Evolutionary conservation across 2,113 vertebrate species (phyloP).

Genomic region (Andinoacara biseriatus): DNA sequence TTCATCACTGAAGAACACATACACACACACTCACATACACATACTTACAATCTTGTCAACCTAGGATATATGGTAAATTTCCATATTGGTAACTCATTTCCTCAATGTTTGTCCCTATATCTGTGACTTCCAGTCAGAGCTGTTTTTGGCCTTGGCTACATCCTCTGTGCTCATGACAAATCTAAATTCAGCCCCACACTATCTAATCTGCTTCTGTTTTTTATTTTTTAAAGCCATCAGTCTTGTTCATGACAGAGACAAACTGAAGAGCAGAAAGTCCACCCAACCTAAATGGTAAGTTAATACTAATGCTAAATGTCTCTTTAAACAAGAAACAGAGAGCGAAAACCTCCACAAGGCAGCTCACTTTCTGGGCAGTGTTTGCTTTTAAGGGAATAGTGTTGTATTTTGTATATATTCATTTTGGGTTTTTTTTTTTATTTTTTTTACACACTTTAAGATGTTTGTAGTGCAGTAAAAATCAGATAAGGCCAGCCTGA

Average conservation of each 20-base stretch:
- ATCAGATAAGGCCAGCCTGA: too few relatives aligned
- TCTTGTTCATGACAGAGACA: constrained; percentile 27
- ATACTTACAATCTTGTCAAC: background rate
- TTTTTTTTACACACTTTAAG: too few relatives aligned
- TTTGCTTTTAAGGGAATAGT: too few relatives aligned
- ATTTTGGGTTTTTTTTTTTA: too few relatives aligned
- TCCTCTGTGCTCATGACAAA: constrained; percentile 47
- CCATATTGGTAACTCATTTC: constrained; percentile 30
- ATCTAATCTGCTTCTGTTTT: constrained; percentile 69
- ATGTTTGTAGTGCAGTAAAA: too few relatives aligned
- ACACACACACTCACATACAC: background rate
- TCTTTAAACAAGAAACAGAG: background rate
- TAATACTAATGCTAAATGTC: background rate
- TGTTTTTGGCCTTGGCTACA: constrained; percentile 57
- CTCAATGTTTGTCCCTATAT: constrained; percentile 43
- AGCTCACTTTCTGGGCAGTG: too few relatives aligned
- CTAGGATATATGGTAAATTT: constrained; percentile 8
- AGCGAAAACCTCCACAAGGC: too few relatives aligned
- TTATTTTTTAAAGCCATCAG: constrained; percentile 31
- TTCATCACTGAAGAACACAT: constrained; percentile 4
- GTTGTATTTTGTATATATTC: too few relatives aligned
- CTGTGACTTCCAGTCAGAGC: constrained; percentile 40
- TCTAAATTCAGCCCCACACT: constrained; percentile 49
- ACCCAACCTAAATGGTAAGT: background rate
- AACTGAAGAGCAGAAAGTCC: background rate